A percentile compares a stretch with the other conserved stretches of the same genome.
phyloP scores from a whole-genome alignment of 2,797 vertebrate genomes.

The Denticeps clupeoides region DNA sequence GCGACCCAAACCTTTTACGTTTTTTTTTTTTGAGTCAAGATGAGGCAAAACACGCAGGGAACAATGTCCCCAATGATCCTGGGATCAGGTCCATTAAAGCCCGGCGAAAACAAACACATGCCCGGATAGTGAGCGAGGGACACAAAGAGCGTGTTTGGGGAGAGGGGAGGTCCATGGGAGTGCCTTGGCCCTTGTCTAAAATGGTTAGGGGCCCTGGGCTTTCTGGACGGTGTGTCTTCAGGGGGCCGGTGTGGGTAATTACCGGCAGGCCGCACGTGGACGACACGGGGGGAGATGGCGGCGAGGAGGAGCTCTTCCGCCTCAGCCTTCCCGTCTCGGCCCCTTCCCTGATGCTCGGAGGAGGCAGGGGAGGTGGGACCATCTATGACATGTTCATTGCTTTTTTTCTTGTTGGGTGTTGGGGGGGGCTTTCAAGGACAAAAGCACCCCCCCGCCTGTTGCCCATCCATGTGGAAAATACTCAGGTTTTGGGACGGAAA shows the following conservation, averaged over 20 bases:
- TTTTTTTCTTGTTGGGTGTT: background rate
- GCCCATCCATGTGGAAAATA: slow-evolving; percentile 71
- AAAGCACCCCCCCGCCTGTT: slow-evolving; percentile 60
- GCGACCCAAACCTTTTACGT: too few relatives aligned
- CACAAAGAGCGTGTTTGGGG: slow-evolving; percentile 30
- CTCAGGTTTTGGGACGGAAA: slow-evolving; percentile 40
- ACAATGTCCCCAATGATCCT: background rate
- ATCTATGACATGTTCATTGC: slow-evolving; percentile 49
- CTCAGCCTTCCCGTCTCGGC: slow-evolving; percentile 6
- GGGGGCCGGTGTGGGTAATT: slow-evolving; percentile 51
- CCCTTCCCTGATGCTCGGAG: slow-evolving; percentile 31
- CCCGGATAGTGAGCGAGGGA: slow-evolving; percentile 33
- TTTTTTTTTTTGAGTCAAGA: slow-evolving; percentile 1
- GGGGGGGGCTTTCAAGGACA: slow-evolving; percentile 50
- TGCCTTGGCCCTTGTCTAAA: slow-evolving; percentile 51
- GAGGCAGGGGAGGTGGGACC: slow-evolving; percentile 42
- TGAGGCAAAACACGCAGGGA: slow-evolving; percentile 5
- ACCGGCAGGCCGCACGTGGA: slow-evolving; percentile 36
- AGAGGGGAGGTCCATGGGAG: slow-evolving; percentile 35
- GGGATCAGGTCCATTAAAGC: slow-evolving; percentile 46
- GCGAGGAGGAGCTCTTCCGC: slow-evolving; percentile 6
- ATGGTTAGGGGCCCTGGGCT: slow-evolving; percentile 44
- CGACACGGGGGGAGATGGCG: slow-evolving; percentile 23
- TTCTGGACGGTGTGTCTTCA: slow-evolving; percentile 44
- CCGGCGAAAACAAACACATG: slow-evolving; percentile 53